Conservation (phyloP, 2,797 vertebrate genomes). For the Microhierax caerulescens region DNA sequence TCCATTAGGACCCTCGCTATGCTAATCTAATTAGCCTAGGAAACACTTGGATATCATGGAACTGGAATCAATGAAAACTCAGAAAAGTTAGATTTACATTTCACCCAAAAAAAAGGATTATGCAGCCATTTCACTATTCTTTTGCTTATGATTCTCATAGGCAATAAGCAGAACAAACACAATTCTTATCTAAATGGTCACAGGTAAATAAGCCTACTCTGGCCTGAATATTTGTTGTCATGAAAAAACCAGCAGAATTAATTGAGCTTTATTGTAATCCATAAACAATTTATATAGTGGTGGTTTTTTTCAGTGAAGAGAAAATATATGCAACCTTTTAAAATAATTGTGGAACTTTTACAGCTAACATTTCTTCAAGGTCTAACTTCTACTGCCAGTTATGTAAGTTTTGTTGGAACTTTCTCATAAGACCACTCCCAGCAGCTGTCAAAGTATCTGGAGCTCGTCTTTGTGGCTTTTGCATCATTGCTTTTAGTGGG, state of each 20-base stretch:
- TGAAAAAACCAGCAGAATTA: slow-evolving; percentile 2
- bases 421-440: neutral
- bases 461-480: neutral
- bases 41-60: neutral
- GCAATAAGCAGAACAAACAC: neutral
- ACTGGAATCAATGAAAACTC: slow-evolving; percentile 7
- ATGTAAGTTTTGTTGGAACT: neutral
- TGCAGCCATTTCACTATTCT: neutral
- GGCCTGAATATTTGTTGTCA: neutral
- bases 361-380: neutral
- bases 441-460: neutral
- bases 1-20: slow-evolving; percentile 37
- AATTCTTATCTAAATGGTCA: neutral
- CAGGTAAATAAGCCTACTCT: neutral
- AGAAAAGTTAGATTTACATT: slow-evolving; percentile 13
- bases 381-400: neutral
- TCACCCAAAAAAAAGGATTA: slow-evolving; percentile 2
- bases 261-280: neutral
- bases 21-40: slow-evolving; percentile 49
- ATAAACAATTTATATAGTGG: neutral
- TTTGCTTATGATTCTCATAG: slow-evolving; percentile 1
- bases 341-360: neutral
- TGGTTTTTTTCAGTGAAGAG: neutral
- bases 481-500: neutral
- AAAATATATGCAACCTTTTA: neutral